A percentile compares a stretch with the other conserved stretches of the same genome.
phyloP scores from a whole-genome alignment of 2,797 vertebrate genomes.

The Oreochromis mossambicus region DNA sequence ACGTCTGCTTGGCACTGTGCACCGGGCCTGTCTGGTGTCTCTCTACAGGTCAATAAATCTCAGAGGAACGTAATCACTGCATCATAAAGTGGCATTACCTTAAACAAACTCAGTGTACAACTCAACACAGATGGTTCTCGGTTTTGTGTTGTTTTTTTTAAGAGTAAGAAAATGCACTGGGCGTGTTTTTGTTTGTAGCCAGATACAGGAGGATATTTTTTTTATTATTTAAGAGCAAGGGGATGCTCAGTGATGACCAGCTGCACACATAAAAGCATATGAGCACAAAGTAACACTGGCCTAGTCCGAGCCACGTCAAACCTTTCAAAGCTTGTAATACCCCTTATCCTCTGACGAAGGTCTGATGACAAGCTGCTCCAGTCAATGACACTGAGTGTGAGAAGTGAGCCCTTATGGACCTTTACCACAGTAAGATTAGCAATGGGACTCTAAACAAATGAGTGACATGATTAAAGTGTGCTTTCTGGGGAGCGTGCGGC shows the following conservation, averaged over 20 bases:
- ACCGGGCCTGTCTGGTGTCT: slow-evolving; percentile 13
- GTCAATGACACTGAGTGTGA: slow-evolving; percentile 72
- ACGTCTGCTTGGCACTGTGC: slow-evolving; percentile 27
- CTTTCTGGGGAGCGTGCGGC: background rate
- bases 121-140: background rate
- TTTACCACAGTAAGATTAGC: slow-evolving; percentile 53
- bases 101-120: slow-evolving; percentile 10
- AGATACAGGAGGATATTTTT: background rate
- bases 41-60: slow-evolving; percentile 46
- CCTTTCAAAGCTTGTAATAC: slow-evolving; percentile 81
- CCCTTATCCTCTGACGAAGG: slow-evolving; percentile 80
- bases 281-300: slow-evolving; percentile 56
- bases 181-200: background rate
- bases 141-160: background rate
- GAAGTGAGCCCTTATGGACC: slow-evolving; percentile 47
- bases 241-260: slow-evolving; percentile 42
- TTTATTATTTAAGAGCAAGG: slow-evolving; percentile 17
- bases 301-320: slow-evolving; percentile 74
- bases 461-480: slow-evolving; percentile 1
- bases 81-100: slow-evolving; percentile 24
- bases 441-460: slow-evolving; percentile 33
- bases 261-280: slow-evolving; percentile 55
- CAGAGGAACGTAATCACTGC: slow-evolving; percentile 4
- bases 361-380: slow-evolving; percentile 76
- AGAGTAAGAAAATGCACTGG: background rate